phyloP scores from a whole-genome alignment of 2,113 vertebrate genomes.

The Melierax canorus region DNA sequence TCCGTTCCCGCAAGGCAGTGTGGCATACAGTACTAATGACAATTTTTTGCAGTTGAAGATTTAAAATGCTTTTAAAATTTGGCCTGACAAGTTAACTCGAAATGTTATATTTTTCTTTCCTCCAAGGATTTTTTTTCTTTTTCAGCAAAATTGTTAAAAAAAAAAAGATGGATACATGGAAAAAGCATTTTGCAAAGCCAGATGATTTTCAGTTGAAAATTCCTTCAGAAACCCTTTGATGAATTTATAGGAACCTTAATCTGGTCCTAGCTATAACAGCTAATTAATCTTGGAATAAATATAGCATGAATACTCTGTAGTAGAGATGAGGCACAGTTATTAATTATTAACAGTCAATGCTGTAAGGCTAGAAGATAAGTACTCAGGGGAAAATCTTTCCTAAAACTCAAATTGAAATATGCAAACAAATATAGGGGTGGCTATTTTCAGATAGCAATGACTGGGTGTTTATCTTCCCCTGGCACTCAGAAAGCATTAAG shows the following conservation, averaged over 20 bases:
- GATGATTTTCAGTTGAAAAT: neutral
- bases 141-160: neutral
- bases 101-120: neutral
- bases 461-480: constrained; percentile 7
- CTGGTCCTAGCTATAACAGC: neutral
- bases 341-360: constrained; percentile 44
- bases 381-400: constrained; percentile 13
- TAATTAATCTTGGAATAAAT: constrained; percentile 45
- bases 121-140: neutral
- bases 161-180: neutral
- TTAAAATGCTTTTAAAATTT: neutral
- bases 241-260: neutral
- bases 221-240: neutral
- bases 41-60: neutral
- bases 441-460: constrained; percentile 16
- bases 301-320: neutral
- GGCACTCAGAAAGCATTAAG: neutral
- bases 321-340: neutral
- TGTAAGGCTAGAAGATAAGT: constrained; percentile 14
- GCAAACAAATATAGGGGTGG: neutral
- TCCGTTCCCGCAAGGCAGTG: neutral
- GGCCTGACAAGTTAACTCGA: neutral
- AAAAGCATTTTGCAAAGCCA: neutral
- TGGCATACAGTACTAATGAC: neutral
- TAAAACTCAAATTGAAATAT: constrained; percentile 18